Evolutionary conservation across 2,113 vertebrate genomes (phyloP), one percentile per base, ranked within the genome.

Genomic region (Zootoca vivipara): DNA sequence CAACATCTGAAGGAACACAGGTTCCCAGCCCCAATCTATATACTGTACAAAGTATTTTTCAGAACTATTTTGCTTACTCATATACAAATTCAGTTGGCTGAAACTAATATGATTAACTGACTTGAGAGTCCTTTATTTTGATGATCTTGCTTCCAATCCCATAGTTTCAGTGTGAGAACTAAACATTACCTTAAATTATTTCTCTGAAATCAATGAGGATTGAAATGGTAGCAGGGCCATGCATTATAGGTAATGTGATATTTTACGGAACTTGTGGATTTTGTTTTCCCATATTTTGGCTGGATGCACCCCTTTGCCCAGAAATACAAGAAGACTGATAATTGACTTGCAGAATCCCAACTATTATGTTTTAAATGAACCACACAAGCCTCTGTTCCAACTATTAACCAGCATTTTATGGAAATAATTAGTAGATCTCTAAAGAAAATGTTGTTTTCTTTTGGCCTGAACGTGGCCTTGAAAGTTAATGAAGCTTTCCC

Each of bases 321-420:
- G 33, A 75, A 75, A 22, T 85, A 74, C 46, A 74, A 58, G 1
- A 74, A 58, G 4, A 35, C 35, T 74, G 12, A 69, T 73, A 85
- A 74, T 52, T 75, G 24, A 28, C n/a, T 16, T 20, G 24, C 56
- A 58, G 46, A 52, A 62, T 75, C 35, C 30, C 35, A 78, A 69
- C 38, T 92, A 73, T 77, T 0, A 0, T 72, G 28, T 86, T 92
- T 93, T 90, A 87, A 92, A 88, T 86, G 18, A 84, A 89, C 0
- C 4, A 69, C 7, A 64, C 7, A 62, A 74, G 52, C 72, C 72
- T 90, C 85, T 77, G 72, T 84, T 91, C 92, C 87, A 92, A 86
- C 58, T 82, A 70, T 10, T 89, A 82, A 78, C 89, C 75, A 87
- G 85, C n/a, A 91, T 83, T 62, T 35, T 85, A 88, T 64, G 30